Percentiles rank a stretch among this genome's conserved stretches.
Evolutionary conservation across 2,888 invertebrate species (phyloP).

Genomic region (Venustoraphidia nigricollis): DNA sequence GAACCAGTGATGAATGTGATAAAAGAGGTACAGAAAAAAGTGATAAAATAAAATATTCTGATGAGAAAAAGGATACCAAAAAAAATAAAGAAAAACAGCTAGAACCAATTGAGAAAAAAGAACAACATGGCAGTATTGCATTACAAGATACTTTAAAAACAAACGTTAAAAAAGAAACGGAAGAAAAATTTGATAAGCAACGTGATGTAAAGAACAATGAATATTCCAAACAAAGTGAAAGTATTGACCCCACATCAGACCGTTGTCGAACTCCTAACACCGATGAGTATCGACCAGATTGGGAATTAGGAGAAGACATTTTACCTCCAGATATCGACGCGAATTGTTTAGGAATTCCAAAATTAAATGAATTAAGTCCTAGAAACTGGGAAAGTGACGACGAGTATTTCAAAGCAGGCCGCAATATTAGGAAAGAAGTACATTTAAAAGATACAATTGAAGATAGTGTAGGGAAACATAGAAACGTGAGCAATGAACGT

Average conservation of each 20-base stretch:
- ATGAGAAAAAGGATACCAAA: not conserved
- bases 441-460: not conserved
- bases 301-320: constrained; percentile 19
- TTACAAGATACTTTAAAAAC: constrained; percentile 2
- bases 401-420: not conserved
- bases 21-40: not conserved
- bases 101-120: constrained; percentile 4
- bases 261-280: constrained; percentile 16
- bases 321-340: constrained; percentile 5
- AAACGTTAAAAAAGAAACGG: constrained; percentile 2
- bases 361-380: not conserved
- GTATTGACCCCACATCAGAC: not conserved
- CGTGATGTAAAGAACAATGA: not conserved
- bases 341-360: not conserved
- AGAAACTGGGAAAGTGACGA: constrained; percentile 3
- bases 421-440: not conserved
- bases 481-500: too few relatives aligned
- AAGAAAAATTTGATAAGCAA: constrained; percentile 5
- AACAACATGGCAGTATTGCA: constrained; percentile 1
- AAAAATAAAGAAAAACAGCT: constrained; percentile 5
- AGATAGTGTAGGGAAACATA: not conserved
- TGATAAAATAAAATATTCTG: not conserved
- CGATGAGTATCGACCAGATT: constrained; percentile 19
- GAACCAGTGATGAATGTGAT: not conserved
- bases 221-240: not conserved